Evolutionary conservation across 2,113 vertebrate species (phyloP), one percentile per base, ranked within the genome.

Genomic region (Hippocampus abdominalis): DNA sequence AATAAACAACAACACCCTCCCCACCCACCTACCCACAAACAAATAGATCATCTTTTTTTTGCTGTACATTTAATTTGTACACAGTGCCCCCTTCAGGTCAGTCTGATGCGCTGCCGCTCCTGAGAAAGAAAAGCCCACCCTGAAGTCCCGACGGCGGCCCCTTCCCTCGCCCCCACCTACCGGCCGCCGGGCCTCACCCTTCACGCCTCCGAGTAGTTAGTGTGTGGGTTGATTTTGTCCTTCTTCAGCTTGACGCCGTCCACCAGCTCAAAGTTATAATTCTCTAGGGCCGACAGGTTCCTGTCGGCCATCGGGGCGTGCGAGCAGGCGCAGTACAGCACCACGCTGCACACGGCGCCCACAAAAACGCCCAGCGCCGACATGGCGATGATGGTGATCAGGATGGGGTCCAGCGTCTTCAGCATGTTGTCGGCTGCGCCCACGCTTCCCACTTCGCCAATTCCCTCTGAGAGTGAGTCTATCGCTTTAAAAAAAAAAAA

Each of bases 171-270:
- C 4, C 32, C 32, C 32, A 36, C 32, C 8, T 9, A 15, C 11
- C 36, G 1, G 40, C 16, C 81, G 51, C 84, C 71, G 27, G 11
- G 65, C 12, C 68, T 40, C 49, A 0, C 3, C 15, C 81, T 92
- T 99, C 95, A 99, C 79, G 96, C 96, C 90, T 99, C 97, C 0
- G 96, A 97, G 70, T 98, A 99, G 68, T 95, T 94, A 83, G 87
- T 98, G 93, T 98, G 96, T 96, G 95, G 90, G 63, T 94, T 97
- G 82, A 99, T 93, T 92, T 99, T 99, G 89, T 98, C 96, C 79
- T 99, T 99, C 94, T 99, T 99, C 91, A 98, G 94, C 91, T 99
- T 99, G 65, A 99, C 95, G 0, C 97, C 97, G 23, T 99, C 97
- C 63, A 99, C 97, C 71, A 99, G 94, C 90, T 99, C 97, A 73